phyloP scores from a whole-genome alignment of 2,113 vertebrate genomes.

The Condylura cristata region DNA sequence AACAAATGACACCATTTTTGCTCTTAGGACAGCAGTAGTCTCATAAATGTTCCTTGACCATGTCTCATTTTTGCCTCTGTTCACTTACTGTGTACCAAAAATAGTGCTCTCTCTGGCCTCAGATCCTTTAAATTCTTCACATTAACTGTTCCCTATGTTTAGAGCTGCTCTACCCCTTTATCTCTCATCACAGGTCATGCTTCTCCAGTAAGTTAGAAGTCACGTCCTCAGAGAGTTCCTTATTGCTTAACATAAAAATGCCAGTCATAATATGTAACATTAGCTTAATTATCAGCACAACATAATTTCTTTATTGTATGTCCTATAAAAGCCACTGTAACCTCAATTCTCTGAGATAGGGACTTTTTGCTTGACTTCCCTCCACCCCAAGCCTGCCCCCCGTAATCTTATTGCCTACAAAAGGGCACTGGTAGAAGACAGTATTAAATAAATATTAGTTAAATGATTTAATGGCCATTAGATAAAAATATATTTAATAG shows the following conservation, averaged over 20 bases:
- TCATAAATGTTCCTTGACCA: not conserved
- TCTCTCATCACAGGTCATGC: not conserved
- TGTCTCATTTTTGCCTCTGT: not conserved
- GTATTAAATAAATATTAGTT: not conserved
- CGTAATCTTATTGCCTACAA: not conserved
- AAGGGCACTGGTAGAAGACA: not conserved
- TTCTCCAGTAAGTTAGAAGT: conserved; percentile 20
- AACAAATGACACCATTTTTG: not conserved
- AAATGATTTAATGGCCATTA: not conserved
- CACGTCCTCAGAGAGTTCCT: not conserved
- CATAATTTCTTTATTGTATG: not conserved
- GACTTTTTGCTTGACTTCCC: conserved; percentile 14
- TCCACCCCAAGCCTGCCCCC: no score
- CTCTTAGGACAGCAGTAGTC: not conserved
- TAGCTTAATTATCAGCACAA: not conserved
- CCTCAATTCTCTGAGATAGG: not conserved
- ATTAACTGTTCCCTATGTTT: not conserved
- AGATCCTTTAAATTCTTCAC: not conserved
- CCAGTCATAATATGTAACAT: not conserved
- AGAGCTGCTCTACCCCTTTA: not conserved
- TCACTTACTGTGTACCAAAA: not conserved
- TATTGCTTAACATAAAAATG: not conserved
- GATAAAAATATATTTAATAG: conserved; percentile 20
- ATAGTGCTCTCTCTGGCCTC: not conserved
- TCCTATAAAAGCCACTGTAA: not conserved